Evolutionary conservation across 2,113 vertebrate species (phyloP), one percentile per base, ranked within the genome.

Genomic region (Thermophis baileyi): DNA sequence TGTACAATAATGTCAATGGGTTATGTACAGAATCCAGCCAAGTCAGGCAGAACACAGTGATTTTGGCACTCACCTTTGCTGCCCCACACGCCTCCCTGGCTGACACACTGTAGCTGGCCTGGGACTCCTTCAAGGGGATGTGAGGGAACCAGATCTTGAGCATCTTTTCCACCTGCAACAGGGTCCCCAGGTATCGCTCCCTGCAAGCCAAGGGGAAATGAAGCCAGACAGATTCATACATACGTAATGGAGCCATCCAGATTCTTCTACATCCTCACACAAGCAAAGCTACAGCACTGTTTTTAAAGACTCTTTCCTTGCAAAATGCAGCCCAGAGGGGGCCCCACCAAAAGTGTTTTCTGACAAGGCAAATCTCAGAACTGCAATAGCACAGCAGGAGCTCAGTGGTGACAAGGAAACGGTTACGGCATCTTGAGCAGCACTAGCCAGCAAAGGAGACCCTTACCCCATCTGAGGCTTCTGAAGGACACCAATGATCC

Each of bases 91-190:
- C 81, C 0, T 89, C 44, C 69, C 91, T 89, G 8, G 91, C 92
- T 18, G 89, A 53, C 18, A 9, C 51, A 46, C 86, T 87, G 4
- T 54, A 86, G 86, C 55, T 12, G 27, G 44, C 51, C 4, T 94
- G 85, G 0, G 93, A 94, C 24, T 93, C 93, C 90, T 93, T 97
- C 30, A 93, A 88, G 81, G 96, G 40, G 74, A 99, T 96, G 5
- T 98, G 98, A 69, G 99, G 99, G 95, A 99, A 99, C 99, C 99
- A 99, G 63, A 98, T 94, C 96, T 99, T 98, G 53, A 99, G 95
- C 99, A 99, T 99, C 96, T 97, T 97, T 95, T 99, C 99, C 44
- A 99, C 98, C 96, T 99, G 98, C 27, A 99, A 97, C 89, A 99
- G 96, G 2, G 98, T 99, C 94, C 98, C 98, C 93, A 99, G 97